Conservation (phyloP, 2,888 invertebrate genomes). For the Eustalomyia histrio region DNA sequence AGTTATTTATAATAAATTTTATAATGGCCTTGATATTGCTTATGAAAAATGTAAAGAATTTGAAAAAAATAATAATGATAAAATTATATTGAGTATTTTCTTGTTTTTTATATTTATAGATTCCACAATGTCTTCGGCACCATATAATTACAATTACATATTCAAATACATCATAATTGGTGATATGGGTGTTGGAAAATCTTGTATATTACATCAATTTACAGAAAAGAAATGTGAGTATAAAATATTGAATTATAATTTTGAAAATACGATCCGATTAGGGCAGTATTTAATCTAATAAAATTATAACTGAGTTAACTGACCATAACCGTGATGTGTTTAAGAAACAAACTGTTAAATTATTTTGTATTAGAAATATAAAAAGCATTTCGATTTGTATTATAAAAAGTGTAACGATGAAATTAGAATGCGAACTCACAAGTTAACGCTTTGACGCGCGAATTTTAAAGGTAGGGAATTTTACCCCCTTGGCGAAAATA, state of each 20-base stretch:
- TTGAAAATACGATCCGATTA: not conserved
- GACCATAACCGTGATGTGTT: too few species aligned
- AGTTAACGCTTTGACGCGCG: too few species aligned
- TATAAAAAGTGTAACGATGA: too few species aligned
- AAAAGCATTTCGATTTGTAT: too few species aligned
- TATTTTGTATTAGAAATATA: too few species aligned
- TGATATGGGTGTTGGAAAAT: slow-evolving; percentile 99
- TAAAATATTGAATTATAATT: not conserved
- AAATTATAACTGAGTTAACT: too few species aligned
- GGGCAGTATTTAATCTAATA: too few species aligned
- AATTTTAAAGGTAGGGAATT: too few species aligned
- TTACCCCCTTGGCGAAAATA: too few species aligned
- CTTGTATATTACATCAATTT: slow-evolving; percentile 99
- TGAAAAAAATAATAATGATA: not conserved
- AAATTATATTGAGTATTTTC: not conserved
- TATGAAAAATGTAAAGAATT: slow-evolving; percentile 70
- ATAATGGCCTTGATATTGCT: slow-evolving; percentile 71
- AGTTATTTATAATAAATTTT: slow-evolving; percentile 68
- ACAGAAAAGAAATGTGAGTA: slow-evolving; percentile 99
- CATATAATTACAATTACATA: slow-evolving; percentile 99
- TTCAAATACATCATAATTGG: slow-evolving; percentile 99
- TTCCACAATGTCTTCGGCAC: slow-evolving; percentile 92
- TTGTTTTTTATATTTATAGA: slow-evolving; percentile 68
- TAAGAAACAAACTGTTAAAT: too few species aligned
- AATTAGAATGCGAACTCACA: too few species aligned